Percentiles rank a stretch among this genome's conserved stretches.
These are phyloP conservation scores for Schizothorax lantsangensis DNA, from an alignment of 2,797 vertebrate species.

Conservation along the genomic window DNA sequence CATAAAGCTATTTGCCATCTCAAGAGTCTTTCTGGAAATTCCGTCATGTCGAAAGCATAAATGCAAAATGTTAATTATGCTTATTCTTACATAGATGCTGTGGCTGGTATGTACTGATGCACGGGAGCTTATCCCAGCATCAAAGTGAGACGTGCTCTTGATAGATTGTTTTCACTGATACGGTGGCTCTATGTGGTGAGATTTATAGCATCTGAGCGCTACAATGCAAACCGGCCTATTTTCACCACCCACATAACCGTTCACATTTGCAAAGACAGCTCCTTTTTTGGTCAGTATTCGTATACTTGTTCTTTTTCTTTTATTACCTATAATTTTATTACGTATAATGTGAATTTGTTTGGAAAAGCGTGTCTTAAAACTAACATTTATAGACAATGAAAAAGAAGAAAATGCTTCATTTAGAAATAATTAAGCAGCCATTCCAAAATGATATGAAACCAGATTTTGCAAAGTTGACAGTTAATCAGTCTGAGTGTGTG, in stretches of 20 bases:
- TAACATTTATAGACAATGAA: background rate
- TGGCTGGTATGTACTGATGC: background rate
- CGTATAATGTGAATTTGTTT: background rate
- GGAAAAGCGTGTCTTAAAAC: background rate
- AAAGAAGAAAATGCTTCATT: background rate
- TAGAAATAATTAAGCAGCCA: background rate
- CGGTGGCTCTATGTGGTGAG: constrained; percentile 9
- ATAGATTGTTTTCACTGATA: constrained; percentile 48
- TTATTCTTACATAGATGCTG: background rate
- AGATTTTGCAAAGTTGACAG: background rate
- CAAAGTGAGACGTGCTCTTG: constrained; percentile 36
- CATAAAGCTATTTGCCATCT: constrained; percentile 1
- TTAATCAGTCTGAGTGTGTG: background rate
- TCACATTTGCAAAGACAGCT: constrained; percentile 15
- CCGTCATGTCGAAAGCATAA: background rate
- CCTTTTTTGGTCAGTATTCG: constrained; percentile 11
- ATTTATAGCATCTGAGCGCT: background rate
- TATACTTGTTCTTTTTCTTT: background rate
- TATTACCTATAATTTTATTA: background rate
- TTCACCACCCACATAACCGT: constrained; percentile 45
- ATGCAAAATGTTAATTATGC: background rate
- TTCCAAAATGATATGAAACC: background rate
- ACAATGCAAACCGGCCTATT: constrained; percentile 42
- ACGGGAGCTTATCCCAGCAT: constrained; percentile 19
- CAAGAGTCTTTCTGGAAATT: constrained; percentile 18